phyloP scores from a whole-genome alignment of 2,113 vertebrate genomes.

The Alethe castanea region DNA sequence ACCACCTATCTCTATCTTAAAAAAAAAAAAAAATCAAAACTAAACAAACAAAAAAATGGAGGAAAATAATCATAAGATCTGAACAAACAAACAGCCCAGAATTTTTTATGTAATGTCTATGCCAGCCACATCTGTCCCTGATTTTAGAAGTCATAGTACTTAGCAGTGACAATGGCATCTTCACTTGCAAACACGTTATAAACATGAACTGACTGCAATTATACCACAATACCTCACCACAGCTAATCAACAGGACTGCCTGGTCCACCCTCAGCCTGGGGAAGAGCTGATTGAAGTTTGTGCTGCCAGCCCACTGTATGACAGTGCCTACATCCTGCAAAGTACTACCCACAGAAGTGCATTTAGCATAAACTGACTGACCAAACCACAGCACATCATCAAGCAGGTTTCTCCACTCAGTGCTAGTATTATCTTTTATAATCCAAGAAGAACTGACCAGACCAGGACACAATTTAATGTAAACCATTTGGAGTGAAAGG shows the following conservation, averaged over 20 bases:
- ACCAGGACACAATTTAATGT: constrained; percentile 62
- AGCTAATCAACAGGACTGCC: background rate
- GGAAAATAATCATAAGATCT: background rate
- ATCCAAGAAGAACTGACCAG: background rate
- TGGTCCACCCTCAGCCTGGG: background rate
- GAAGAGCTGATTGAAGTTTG: background rate
- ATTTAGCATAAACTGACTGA: no score
- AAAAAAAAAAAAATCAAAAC: background rate
- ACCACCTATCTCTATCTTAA: background rate
- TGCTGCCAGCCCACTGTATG: background rate
- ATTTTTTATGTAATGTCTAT: background rate
- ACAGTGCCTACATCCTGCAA: background rate
- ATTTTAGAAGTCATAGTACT: background rate
- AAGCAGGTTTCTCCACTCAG: background rate
- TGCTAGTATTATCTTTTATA: background rate
- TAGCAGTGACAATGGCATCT: background rate
- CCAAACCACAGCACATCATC: background rate
- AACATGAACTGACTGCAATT: background rate
- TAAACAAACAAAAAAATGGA: background rate
- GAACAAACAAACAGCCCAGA: background rate
- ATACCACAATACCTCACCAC: background rate
- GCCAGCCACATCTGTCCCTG: background rate
- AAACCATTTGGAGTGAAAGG: constrained; percentile 85
- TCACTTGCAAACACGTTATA: background rate
- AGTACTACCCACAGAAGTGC: no score